Conservation (phyloP, 2,113 vertebrate genomes). For the Trinectes maculatus region DNA sequence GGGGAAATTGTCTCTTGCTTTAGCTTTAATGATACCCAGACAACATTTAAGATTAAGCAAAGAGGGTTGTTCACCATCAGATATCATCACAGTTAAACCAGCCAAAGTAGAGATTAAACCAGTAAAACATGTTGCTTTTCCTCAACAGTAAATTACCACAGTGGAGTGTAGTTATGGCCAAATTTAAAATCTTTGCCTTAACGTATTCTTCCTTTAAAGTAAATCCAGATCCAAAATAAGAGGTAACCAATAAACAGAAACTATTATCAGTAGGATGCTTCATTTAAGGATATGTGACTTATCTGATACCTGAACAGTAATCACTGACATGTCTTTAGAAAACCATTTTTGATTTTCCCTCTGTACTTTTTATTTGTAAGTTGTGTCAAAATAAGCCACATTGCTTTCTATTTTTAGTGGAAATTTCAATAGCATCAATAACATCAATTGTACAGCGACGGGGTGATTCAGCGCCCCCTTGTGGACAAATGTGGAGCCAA, state of each 20-base stretch:
- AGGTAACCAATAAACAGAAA: neutral
- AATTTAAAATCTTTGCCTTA: neutral
- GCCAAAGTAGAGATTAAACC: neutral
- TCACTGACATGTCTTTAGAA: too few relatives aligned
- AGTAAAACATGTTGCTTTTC: neutral
- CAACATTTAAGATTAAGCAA: neutral
- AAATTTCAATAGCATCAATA: too few relatives aligned
- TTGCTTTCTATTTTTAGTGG: too few relatives aligned
- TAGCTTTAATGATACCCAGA: neutral
- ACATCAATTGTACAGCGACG: too few relatives aligned
- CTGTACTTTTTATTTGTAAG: too few relatives aligned
- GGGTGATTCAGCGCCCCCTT: neutral
- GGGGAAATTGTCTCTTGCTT: too few relatives aligned
- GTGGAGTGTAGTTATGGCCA: neutral
- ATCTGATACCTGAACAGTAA: neutral
- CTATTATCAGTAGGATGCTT: neutral
- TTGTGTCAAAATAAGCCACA: too few relatives aligned
- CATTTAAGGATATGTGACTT: neutral
- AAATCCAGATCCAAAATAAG: neutral
- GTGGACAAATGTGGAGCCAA: neutral
- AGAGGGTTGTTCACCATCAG: neutral
- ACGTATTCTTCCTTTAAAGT: neutral
- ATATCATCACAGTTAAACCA: neutral
- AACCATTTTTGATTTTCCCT: too few relatives aligned
- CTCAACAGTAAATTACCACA: neutral